A percentile compares a stretch with the other conserved stretches of the same genome.
Evolutionary conservation across 2,797 vertebrate species (phyloP).

Genomic region (Megaceryle alcyon): DNA sequence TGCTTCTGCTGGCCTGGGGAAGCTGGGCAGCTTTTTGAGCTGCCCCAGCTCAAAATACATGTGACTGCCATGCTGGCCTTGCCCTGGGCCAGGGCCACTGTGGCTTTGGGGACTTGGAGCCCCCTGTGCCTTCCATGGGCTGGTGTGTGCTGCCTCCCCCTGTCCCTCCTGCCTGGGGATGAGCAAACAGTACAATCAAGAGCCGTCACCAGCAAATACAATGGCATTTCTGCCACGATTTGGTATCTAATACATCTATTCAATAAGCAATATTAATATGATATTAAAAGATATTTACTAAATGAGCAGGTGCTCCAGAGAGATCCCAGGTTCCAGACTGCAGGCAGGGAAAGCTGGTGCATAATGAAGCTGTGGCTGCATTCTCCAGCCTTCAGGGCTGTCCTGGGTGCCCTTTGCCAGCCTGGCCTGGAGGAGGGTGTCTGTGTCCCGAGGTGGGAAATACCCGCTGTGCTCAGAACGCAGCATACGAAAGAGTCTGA

Average conservation of each 20-base stretch:
- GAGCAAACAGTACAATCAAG: neutral
- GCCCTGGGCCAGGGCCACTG: too few species aligned
- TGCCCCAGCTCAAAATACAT: neutral
- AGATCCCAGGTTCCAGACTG: neutral
- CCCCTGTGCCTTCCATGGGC: fast-evolving
- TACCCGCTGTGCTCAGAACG: fast-evolving
- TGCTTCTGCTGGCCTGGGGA: neutral
- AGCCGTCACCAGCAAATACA: neutral
- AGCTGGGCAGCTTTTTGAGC: neutral
- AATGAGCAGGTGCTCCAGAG: neutral
- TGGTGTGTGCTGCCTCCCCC: neutral
- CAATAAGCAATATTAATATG: neutral
- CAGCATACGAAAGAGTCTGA: fast-evolving
- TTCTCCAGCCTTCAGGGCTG: neutral
- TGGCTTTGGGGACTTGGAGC: fast-evolving
- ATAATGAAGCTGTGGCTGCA: neutral
- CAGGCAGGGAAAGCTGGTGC: neutral
- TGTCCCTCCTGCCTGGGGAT: neutral
- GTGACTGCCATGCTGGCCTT: neutral
- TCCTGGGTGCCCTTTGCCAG: neutral
- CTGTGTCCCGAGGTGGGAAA: fast-evolving
- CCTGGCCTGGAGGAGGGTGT: fast-evolving
- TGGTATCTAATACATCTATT: neutral
- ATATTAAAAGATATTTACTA: neutral
- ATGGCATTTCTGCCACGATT: neutral